Percentiles rank a stretch among this genome's conserved stretches.
Evolutionary conservation across 2,113 vertebrate species (phyloP).

Genomic region (Pelodiscus sinensis): DNA sequence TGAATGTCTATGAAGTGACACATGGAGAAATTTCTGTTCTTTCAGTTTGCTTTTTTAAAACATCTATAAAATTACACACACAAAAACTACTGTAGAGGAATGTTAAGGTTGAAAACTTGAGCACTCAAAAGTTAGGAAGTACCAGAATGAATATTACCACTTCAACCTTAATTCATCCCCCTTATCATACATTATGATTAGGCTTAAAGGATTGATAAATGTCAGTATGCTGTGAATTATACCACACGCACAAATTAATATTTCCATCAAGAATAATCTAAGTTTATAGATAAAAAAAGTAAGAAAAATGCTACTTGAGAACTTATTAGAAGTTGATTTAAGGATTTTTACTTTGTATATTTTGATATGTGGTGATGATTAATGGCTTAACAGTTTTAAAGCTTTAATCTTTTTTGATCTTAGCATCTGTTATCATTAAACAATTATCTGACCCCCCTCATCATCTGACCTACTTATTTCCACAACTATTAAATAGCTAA

Average conservation of each 20-base stretch:
- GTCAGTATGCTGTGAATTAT: not conserved
- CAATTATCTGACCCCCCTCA: not conserved
- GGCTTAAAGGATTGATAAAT: not conserved
- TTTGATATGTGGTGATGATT: not conserved
- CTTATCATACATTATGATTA: not conserved
- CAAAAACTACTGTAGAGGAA: not conserved
- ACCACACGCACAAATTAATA: not conserved
- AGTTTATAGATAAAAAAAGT: not conserved
- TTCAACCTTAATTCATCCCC: not conserved
- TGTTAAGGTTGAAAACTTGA: not conserved
- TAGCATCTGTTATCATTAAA: not conserved
- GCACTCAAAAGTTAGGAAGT: not conserved
- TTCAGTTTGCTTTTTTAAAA: not conserved
- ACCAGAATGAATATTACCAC: not conserved
- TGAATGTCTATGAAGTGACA: not conserved
- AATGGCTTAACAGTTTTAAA: not conserved
- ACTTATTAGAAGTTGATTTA: not conserved
- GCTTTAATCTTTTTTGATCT: not conserved
- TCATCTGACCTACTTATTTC: not conserved
- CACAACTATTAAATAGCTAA: not conserved
- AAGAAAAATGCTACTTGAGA: not conserved
- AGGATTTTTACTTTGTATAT: not conserved
- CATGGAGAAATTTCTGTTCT: not conserved
- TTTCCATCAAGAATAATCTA: not conserved
- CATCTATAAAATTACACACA: not conserved